Evolutionary conservation across 2,797 vertebrate species (phyloP), one percentile per base, ranked within the genome.

Genomic region (Sebastes taczanowskii): DNA sequence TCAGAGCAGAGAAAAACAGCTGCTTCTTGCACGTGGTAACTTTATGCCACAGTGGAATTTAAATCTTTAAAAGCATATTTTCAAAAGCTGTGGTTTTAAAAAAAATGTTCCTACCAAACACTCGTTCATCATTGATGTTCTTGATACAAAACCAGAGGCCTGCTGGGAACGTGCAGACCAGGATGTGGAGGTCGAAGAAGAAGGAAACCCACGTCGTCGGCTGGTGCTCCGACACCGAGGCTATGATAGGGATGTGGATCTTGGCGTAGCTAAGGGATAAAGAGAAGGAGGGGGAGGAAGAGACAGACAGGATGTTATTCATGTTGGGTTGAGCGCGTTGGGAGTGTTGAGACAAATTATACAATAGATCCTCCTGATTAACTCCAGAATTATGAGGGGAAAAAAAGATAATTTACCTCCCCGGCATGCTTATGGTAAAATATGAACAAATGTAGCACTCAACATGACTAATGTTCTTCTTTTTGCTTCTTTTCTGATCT

Each of bases 121-220:
- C 97, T 83, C 98, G 96, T 87, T 98, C 97, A 77, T 99, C 97
- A 56, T 97, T 99, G 96, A 99, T 96, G 94, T 99, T 98, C 96
- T 98, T 99, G 96, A 99, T 99, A 94, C 99, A 99, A 96, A 99
- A 99, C 99, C 99, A 99, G 63, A 99, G 97, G 84, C 99, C 98
- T 70, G 99, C 98, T 84, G 98, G 98, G 94, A 99, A 99, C 73
- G 98, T 99, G 96, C 98, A 99, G 81, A 99, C 98, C 92, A 99
- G 95, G 95, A 99, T 99, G 96, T 99, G 98, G 62, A 99, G 98
- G 95, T 99, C 98, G 90, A 99, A 99, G 96, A 99, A 99, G 96
- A 99, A 99, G 87, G 99, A 99, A 82, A 99, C 98, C 98, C 98
- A 99, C 52, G 98, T 99, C 60, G 98, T 99, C 79, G 98, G 98